Conservation (phyloP, 2,797 vertebrate genomes). For the Anableps anableps region DNA sequence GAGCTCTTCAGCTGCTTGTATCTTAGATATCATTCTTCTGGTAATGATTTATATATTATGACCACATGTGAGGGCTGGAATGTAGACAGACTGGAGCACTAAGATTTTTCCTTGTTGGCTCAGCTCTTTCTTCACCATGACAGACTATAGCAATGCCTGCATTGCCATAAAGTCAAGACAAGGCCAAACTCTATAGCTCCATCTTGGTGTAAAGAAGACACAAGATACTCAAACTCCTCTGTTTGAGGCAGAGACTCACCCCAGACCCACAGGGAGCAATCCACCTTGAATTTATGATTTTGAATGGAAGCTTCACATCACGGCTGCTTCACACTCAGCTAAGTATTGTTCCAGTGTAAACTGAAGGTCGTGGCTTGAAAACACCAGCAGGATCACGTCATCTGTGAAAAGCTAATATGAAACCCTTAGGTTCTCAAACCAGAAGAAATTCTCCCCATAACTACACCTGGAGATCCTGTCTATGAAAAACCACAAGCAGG, state of each 20-base stretch:
- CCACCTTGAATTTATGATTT: neutral
- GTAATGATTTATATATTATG: neutral
- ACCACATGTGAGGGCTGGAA: neutral
- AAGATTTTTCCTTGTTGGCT: neutral
- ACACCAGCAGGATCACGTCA: neutral
- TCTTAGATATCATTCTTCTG: neutral
- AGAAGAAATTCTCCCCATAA: neutral
- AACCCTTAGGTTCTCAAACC: neutral
- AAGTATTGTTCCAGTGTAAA: neutral
- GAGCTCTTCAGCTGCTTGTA: neutral
- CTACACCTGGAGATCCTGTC: neutral
- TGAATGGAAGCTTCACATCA: neutral
- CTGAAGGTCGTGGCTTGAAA: neutral
- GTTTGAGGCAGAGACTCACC: neutral
- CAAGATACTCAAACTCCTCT: neutral
- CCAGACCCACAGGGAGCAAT: neutral
- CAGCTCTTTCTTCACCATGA: neutral
- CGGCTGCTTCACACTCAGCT: neutral
- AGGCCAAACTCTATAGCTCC: neutral
- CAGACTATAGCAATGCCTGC: neutral
- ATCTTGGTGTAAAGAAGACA: neutral
- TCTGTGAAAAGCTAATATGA: neutral
- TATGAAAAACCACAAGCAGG: neutral
- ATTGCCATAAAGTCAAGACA: neutral
- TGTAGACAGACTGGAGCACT: neutral